Evolutionary conservation across 2,113 vertebrate genomes (phyloP), one percentile per base, ranked within the genome.

Genomic region (Cinclus cinclus): DNA sequence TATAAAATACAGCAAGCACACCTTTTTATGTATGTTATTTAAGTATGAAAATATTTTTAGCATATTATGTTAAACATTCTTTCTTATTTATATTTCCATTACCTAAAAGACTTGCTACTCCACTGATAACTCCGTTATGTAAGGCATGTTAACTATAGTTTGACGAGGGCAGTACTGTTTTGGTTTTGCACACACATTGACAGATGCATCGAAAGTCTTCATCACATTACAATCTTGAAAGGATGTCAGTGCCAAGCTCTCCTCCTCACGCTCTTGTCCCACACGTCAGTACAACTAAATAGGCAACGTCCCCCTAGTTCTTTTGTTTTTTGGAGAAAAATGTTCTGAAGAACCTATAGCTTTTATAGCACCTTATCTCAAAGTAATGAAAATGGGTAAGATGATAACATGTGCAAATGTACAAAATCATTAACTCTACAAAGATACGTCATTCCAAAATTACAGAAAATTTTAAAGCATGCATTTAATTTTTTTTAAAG

Each of bases 351-450:
- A 97, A 97, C 92, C 96, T 98, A 96, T 96, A 97, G 97, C 97
- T 97, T 97, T 96, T 97, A 97, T 98, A 99, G 98, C 98, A 99
- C 98, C 98, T 97, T 98, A 97, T 98, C 97, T 98, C 95, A 97
- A 97, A 98, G 98, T 98, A 97, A 98, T 98, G 98, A 97, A 98
- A 95, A 98, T 97, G 98, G 97, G 97, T 98, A 98, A 97, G 97
- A 98, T 97, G 97, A 97, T 96, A 98, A 98, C 98, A 98, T 99
- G 99, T 99, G 99, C 99, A 99, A 99, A 99, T 99, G 98, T 99
- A 99, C 98, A 99, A 99, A 99, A 99, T 97, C 97, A 98, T 98
- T 98, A 99, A 98, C 97, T 97, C 98, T 98, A 98, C 97, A 98
- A 98, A 98, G 97, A 98, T 98, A 98, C 95, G 97, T 98, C 98